Base-by-base conservation (phyloP, 1,140 invertebrate species). In the Tachypleus tridentatus region DNA sequence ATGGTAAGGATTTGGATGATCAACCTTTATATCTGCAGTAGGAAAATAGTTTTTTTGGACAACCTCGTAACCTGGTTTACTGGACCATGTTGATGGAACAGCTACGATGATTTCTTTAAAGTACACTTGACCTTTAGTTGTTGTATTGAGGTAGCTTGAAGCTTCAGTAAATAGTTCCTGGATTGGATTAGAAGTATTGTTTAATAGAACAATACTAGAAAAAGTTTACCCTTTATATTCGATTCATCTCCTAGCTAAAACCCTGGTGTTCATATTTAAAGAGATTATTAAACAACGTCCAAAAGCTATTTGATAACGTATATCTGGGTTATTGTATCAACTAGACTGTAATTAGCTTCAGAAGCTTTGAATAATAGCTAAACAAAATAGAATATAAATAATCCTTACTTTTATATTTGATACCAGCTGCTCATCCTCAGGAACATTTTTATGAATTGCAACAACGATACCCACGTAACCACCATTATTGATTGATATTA, bases 41-140 rank as follows among this genome's bases (percentile, higher is more conserved):
- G 57, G 5, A 57, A 67, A 67, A 8, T 51, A 49, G 56, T 54
- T 58, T 62, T 49, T 51, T 5, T 57, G 56, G 10, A 49, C 10
- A 4, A 51, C 4, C 11, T 29, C 49, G 3, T 67, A 66, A 6
- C 60, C 57, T 47, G n/a, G 57, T 5, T 59, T 57, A 48, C 61
- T 63, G 9, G 5, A 10, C 74, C 74, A 75, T 3, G 69, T 66
- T 7, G 57, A 51, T 4, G 74, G 74, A 0, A 75, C 61, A 4
- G 74, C 67, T 7, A 75, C 74, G 54, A 69, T 74, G 8, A 75
- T 69, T 61, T 73, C 68, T 54, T 71, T 66, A 62, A 75, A 75
- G 49, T 70, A 73, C 6, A 72, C 73, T 56, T 73, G 60, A 51
- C 69, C 51, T 57, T 61, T 60, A 11, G 74, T 75, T 7, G 73